Conservation (phyloP, 1,140 invertebrate species). For the Homalodisca vitripennis region DNA sequence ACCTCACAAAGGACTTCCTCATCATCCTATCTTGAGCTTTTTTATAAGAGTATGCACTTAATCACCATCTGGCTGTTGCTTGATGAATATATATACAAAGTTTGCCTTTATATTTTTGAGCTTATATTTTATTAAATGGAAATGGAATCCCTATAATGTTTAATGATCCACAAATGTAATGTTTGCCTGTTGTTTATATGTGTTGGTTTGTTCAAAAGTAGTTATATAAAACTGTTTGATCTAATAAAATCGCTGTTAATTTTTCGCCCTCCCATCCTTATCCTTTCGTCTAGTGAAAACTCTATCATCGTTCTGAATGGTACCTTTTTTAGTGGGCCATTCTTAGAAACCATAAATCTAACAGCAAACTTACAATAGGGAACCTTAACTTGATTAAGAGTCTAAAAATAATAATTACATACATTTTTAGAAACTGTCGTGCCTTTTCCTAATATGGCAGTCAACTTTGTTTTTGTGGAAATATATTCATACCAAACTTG, state of each 20-base stretch:
- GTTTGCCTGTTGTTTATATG: slow-evolving; percentile 24
- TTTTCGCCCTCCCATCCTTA: too few relatives aligned
- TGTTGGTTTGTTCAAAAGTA: slow-evolving; percentile 27
- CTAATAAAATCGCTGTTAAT: slow-evolving; percentile 23
- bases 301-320: too few relatives aligned
- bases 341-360: too few relatives aligned
- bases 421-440: too few relatives aligned
- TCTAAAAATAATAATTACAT: too few relatives aligned
- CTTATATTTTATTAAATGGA: slow-evolving; percentile 28
- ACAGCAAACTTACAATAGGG: too few relatives aligned
- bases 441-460: too few relatives aligned
- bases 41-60: slow-evolving; percentile 20
- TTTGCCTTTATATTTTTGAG: slow-evolving; percentile 35
- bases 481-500: too few relatives aligned
- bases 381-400: too few relatives aligned
- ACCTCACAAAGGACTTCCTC: not conserved
- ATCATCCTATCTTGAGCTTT: slow-evolving; percentile 8
- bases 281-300: too few relatives aligned
- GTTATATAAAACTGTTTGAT: slow-evolving; percentile 20
- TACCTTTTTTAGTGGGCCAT: too few relatives aligned
- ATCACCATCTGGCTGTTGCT: slow-evolving; percentile 10
- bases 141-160: not conserved
- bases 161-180: not conserved
- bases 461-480: too few relatives aligned
- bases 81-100: slow-evolving; percentile 24